Base-by-base conservation (phyloP, 1,140 invertebrate genomes). In the Colletes latitarsis region DNA sequence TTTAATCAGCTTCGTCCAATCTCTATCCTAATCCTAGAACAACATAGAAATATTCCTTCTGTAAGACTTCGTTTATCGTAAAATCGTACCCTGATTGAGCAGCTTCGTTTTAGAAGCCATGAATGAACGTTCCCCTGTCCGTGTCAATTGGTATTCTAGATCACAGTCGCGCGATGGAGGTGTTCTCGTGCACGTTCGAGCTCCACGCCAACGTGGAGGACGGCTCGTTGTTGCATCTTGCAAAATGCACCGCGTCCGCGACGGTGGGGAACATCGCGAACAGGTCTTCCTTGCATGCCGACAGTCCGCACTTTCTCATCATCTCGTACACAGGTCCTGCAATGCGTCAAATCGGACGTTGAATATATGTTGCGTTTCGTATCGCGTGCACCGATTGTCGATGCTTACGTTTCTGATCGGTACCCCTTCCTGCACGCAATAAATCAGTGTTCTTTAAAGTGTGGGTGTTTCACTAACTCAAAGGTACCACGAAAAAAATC, bases 211-310 rank as follows among this genome's bases (percentile, higher is more conserved):
- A 84, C 8, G 73, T 77, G 39, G 77, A 68, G 12, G 86, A 74
- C 68, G 90, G 74, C 41, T 81, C 74, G 46, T 46, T 89, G 55
- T 91, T 89, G 67, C 90, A 83, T 77, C 88, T 88, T 80, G 95
- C 94, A 86, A 93, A 96, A 21, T 95, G 94, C 0, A 96, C 95
- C 0, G 96, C 96, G 87, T 97, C 96, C 83, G 96, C 95, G 0
- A 96, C 94, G 0, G 96, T 96, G 1, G 96, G 96, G 89, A 96
- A 96, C 14, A 95, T 94, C 55, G 94, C 93, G 68, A 95, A 87
- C 41, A 83, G 93, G 41, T 94, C 93, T 14, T 94, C 91, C 57
- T 94, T 94, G 0, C 90, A 81, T 79, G 96, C 94, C 17, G 94
- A 89, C 0, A 93, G 90, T 83, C 95, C 95, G 91, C 94, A 96